Evolutionary conservation across 1,140 invertebrate species (phyloP), one percentile per base, ranked within the genome.

Genomic region (Harpegnathos saltator): DNA sequence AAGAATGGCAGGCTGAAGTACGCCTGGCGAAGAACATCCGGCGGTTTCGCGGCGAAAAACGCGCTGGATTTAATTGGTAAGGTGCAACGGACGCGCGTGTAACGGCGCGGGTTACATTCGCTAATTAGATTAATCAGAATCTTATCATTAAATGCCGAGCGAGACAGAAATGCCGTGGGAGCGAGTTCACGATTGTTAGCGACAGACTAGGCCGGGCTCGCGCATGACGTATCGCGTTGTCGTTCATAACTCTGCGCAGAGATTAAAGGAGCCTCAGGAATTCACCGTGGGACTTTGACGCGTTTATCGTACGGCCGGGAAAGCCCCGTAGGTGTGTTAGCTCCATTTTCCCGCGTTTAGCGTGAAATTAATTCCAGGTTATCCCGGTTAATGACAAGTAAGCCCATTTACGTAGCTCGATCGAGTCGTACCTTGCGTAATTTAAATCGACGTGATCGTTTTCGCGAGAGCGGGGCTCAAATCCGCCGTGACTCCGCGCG

Each of bases 41-140:
- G n/a, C n/a, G n/a, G n/a, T n/a, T 38, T 5, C 38, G 38, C 38
- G 38, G 38, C 38, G 38, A 44, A 44, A 44, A 44, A 9, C 33
- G 17, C 24, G 22, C 33, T n/a, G 52, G 22, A 9, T 80, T 48
- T 80, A 80, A 80, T 80, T 80, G 75, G 75, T 24, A 58, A 59
- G 38, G 38, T 17, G 38, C 75, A 80, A 78, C 75, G 75, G 65
- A 19, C 26, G 68, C 26, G 68, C 15, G 50, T 44, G 38, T 78
- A 80, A 80, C 75, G 75, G 75, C 22, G 17, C 17, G 75, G 54
- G 65, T 69, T 78, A 69, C 63, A 56, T 69, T 80, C 65, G 11
- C 65, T 71, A 80, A 80, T 80, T 69, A 71, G 65, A 80, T 80
- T 80, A 80, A 80, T 80, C 75, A 71, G 65, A 71, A 80, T 71